A percentile compares a stretch with the other conserved stretches of the same genome.
Evolutionary conservation across 1,140 invertebrate genomes (phyloP).

Genomic region (Pseudomyrmex concolor): DNA sequence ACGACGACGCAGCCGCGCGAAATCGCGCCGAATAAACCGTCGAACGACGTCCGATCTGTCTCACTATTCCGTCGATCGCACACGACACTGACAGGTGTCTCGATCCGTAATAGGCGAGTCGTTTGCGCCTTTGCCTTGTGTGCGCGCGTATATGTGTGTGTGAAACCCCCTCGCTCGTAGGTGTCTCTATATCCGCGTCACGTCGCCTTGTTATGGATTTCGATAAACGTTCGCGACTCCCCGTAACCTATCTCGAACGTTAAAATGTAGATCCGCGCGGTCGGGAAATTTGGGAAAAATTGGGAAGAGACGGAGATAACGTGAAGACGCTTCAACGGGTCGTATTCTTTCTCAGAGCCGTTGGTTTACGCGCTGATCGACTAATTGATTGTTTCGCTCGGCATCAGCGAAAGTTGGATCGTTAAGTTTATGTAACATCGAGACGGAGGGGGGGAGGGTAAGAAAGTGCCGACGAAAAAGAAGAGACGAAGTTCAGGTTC

Average conservation of each 20-base stretch:
- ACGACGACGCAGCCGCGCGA: constrained; percentile 15
- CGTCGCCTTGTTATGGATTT: constrained; percentile 59
- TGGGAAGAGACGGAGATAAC: neutral
- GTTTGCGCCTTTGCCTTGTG: neutral
- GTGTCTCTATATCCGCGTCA: constrained; percentile 49
- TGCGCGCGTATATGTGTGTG: no score
- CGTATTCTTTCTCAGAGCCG: neutral
- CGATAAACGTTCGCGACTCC: constrained; percentile 43
- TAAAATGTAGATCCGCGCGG: constrained; percentile 45
- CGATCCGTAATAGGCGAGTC: neutral
- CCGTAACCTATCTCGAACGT: constrained; percentile 36
- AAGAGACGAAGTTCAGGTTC: constrained; percentile 70
- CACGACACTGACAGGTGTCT: constrained; percentile 1
- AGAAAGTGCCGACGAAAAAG: constrained; percentile 61
- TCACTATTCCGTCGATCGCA: constrained; percentile 13
- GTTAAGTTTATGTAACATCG: constrained; percentile 27
- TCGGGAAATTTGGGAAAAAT: constrained; percentile 37
- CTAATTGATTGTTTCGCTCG: neutral
- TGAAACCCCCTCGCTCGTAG: neutral
- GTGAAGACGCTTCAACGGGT: neutral
- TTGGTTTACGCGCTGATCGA: no score
- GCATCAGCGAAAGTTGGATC: constrained; percentile 42
- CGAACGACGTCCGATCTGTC: constrained; percentile 48
- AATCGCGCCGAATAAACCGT: constrained; percentile 7
- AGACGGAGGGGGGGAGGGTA: neutral